Percentiles rank a stretch among this genome's conserved stretches.
Conservation (phyloP, 53 echinoderm and acorn worm species). For the Holothuria scabra region DNA sequence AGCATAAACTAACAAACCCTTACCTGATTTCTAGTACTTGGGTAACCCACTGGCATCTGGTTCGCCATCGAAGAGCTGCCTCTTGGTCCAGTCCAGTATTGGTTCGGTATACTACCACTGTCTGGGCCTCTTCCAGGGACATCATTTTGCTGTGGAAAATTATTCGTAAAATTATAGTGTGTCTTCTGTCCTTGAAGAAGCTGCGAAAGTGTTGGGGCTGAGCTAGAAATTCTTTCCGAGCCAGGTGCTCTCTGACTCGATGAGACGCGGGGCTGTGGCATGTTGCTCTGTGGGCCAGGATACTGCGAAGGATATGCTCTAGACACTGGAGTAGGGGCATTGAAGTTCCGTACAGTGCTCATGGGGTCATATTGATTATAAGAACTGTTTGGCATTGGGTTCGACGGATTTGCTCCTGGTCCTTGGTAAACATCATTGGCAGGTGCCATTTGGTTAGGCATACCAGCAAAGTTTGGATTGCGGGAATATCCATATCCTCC, state of each 20-base stretch:
- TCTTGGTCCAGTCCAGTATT: conserved; percentile 42
- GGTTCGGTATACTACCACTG: conserved; percentile 59
- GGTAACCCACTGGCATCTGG: conserved; percentile 44
- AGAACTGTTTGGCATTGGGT: conserved; percentile 73
- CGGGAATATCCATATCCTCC: conserved; percentile 38
- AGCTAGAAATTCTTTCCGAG: conserved; percentile 89
- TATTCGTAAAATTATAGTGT: conserved; percentile 79
- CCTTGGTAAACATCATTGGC: conserved; percentile 46
- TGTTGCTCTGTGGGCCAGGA: conserved; percentile 38
- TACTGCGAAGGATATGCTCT: conserved; percentile 65
- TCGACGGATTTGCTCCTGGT: conserved; percentile 46
- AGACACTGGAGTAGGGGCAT: conserved; percentile 62
- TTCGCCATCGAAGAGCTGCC: conserved; percentile 30
- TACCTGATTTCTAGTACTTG: conserved; percentile 35
- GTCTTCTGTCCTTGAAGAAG: conserved; percentile 99
- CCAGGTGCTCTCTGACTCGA: conserved; percentile 58
- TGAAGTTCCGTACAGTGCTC: conserved; percentile 58
- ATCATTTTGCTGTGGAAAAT: conserved; percentile 81
- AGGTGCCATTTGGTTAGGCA: conserved; percentile 43
- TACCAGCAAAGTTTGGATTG: conserved; percentile 29
- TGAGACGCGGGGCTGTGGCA: conserved; percentile 42
- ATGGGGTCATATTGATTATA: conserved; percentile 87
- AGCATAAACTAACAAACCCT: not conserved
- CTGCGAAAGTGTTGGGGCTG: conserved; percentile 99
- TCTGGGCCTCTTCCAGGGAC: conserved; percentile 77